Conservation (phyloP, 2,888 invertebrate genomes). For the Dinocampus coccinellae region DNA sequence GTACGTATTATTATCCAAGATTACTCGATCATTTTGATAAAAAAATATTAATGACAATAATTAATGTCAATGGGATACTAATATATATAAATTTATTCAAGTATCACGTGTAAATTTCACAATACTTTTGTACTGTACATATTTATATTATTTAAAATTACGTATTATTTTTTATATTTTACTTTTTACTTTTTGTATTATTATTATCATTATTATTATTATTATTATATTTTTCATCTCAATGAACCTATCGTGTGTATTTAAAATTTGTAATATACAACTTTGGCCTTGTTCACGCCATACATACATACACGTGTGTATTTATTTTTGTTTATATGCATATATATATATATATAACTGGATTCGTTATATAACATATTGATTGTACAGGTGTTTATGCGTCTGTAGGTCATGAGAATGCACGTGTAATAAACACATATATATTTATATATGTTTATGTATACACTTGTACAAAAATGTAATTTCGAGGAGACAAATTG, state of each 20-base stretch:
- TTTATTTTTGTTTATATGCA: background rate
- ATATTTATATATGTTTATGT: background rate
- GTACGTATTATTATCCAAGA: background rate
- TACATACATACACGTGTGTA: background rate
- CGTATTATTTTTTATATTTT: background rate
- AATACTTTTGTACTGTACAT: too few relatives aligned
- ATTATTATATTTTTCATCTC: background rate
- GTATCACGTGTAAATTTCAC: too few relatives aligned
- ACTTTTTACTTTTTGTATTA: too few relatives aligned
- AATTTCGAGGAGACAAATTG: background rate
- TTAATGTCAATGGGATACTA: too few relatives aligned
- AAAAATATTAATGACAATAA: background rate
- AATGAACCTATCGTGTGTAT: background rate
- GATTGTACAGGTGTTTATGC: constrained; percentile 12
- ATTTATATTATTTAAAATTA: too few relatives aligned
- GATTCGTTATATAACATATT: constrained; percentile 9
- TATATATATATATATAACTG: background rate
- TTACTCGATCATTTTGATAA: background rate
- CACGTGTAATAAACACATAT: constrained; percentile 3
- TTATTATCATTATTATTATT: background rate
- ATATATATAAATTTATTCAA: too few relatives aligned
- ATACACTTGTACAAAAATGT: background rate
- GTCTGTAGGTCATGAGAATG: background rate
- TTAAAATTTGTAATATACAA: background rate
- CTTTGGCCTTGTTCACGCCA: constrained; percentile 14